Evolutionary conservation across 2,113 vertebrate species (phyloP).

Genomic region (Nipponia nippon): DNA sequence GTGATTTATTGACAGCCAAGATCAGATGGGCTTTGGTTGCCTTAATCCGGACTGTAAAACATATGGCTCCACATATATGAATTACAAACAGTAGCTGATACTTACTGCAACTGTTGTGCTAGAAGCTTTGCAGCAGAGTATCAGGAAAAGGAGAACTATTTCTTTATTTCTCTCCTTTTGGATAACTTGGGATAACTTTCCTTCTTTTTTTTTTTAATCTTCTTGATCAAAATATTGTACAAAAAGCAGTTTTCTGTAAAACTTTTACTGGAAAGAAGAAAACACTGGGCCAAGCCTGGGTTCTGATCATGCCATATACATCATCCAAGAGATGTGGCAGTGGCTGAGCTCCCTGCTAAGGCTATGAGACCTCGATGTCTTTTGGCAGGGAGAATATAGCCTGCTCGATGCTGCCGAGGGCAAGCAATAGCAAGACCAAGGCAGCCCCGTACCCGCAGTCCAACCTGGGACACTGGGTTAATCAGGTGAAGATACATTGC

Average conservation of each 20-base stretch:
- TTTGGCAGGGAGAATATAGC: neutral
- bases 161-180: neutral
- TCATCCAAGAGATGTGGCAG: neutral
- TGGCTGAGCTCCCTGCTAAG: neutral
- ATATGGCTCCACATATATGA: neutral
- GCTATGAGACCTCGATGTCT: neutral
- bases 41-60: neutral
- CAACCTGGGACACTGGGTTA: neutral
- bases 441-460: fast-evolving
- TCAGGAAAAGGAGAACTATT: neutral
- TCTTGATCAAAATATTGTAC: neutral
- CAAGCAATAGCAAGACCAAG: neutral
- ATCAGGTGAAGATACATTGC: neutral
- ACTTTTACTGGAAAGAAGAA: neutral
- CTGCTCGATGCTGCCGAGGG: neutral
- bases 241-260: neutral
- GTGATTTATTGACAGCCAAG: neutral
- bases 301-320: neutral
- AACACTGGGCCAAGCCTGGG: neutral
- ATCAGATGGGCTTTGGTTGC: neutral
- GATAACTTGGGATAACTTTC: neutral
- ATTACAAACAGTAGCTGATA: slow-evolving; percentile 17
- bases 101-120: neutral
- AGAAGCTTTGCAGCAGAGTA: neutral
- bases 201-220: neutral